Evolutionary conservation across 2,797 vertebrate species (phyloP).

Genomic region (Gymnopithys bicolor): DNA sequence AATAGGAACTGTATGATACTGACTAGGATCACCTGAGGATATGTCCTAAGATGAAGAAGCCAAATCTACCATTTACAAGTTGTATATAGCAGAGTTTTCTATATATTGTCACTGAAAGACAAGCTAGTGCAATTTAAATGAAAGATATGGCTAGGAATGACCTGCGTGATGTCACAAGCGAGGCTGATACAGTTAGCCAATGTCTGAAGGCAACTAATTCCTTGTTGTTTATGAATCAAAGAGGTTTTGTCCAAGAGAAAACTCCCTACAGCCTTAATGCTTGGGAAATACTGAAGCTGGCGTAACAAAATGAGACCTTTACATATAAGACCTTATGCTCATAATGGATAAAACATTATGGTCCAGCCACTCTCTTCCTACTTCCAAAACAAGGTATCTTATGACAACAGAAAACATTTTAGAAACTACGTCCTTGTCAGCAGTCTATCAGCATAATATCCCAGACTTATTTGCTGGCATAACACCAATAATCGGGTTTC

Average conservation of each 20-base stretch:
- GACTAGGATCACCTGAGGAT: background rate
- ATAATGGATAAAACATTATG: background rate
- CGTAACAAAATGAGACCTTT: background rate
- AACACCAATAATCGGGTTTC: background rate
- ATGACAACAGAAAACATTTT: background rate
- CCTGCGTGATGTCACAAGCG: background rate
- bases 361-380: background rate
- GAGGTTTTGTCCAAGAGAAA: background rate
- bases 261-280: background rate
- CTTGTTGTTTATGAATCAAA: background rate
- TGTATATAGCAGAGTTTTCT: background rate
- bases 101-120: background rate
- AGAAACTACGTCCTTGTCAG: background rate
- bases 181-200: accelerated
- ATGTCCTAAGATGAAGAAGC: background rate
- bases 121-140: background rate
- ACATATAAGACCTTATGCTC: background rate
- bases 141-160: background rate
- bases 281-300: background rate
- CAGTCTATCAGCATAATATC: background rate
- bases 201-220: background rate
- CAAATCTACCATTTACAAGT: background rate
- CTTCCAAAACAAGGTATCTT: background rate
- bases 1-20: background rate
- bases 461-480: background rate